Conservation (phyloP, 2,797 vertebrate species). For the Alfaro cultratus region DNA sequence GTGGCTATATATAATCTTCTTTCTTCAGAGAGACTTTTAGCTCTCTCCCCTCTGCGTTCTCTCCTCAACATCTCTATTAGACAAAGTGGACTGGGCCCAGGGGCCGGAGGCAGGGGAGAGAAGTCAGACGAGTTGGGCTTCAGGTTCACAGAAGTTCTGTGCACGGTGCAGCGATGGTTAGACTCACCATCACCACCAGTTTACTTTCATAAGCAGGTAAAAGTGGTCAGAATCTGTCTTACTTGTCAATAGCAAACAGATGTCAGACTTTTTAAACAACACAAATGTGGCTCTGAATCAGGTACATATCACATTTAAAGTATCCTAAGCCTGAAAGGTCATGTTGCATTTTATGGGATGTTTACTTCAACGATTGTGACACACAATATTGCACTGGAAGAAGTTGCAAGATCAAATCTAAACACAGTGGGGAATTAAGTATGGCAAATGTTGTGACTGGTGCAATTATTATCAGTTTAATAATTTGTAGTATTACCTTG, state of each 20-base stretch:
- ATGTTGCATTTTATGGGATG: not conserved
- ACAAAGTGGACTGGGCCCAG: constrained; percentile 69
- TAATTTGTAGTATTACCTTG: not conserved
- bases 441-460: not conserved
- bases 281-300: not conserved
- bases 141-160: constrained; percentile 16
- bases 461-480: not conserved
- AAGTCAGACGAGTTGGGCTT: constrained; percentile 49
- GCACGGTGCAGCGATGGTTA: not conserved
- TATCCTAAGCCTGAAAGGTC: not conserved
- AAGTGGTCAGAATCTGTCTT: not conserved
- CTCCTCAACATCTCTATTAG: constrained; percentile 74
- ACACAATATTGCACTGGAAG: not conserved
- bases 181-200: not conserved
- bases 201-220: not conserved
- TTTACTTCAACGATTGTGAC: not conserved
- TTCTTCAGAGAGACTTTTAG: constrained; percentile 79
- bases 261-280: not conserved
- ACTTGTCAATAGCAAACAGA: not conserved
- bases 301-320: not conserved
- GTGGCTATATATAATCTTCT: constrained; percentile 85
- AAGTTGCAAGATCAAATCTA: not conserved
- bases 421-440: not conserved
- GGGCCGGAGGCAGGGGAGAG: constrained; percentile 52
- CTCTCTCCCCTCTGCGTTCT: constrained; percentile 70